These are phyloP conservation scores for Ecliptopera silaceata DNA, from an alignment of 2,888 invertebrate species.

Conservation along the genomic window DNA sequence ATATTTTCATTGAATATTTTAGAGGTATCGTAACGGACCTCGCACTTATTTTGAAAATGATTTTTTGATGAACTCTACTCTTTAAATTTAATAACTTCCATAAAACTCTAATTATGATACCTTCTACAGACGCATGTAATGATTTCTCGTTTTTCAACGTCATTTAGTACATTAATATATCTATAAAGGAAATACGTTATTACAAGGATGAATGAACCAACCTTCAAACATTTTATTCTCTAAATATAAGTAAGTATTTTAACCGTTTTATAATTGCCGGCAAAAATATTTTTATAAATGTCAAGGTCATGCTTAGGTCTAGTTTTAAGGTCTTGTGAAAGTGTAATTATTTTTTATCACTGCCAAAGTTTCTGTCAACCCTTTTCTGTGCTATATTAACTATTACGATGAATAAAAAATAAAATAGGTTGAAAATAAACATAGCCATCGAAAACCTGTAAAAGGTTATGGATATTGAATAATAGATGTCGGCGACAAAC, in stretches of 20 bases:
- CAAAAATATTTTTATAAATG: not conserved
- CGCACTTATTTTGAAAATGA: not conserved
- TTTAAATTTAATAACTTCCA: slow-evolving; percentile 21
- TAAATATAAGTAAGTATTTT: not conserved
- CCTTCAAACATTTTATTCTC: slow-evolving; percentile 1
- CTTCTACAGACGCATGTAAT: slow-evolving; percentile 22
- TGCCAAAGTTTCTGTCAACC: too few relatives aligned
- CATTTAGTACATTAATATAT: slow-evolving; percentile 23
- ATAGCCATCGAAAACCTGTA: slow-evolving; percentile 40
- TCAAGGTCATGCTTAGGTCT: too few relatives aligned
- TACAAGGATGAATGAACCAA: slow-evolving; percentile 30
- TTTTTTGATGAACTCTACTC: slow-evolving; percentile 19
- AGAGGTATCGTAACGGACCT: too few relatives aligned
- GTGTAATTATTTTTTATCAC: too few relatives aligned
- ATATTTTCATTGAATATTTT: too few relatives aligned
- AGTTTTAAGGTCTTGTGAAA: too few relatives aligned
- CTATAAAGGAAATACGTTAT: slow-evolving; percentile 25
- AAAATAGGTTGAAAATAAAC: slow-evolving; percentile 32
- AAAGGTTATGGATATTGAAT: slow-evolving; percentile 27
- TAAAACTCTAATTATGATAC: slow-evolving; percentile 19
- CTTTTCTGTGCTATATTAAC: too few relatives aligned
- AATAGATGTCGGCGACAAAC: slow-evolving; percentile 24
- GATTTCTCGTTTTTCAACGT: slow-evolving; percentile 23
- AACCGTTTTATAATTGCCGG: not conserved
- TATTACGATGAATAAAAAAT: too few relatives aligned